These are phyloP conservation scores for Dinocampus coccinellae DNA, from an alignment of 2,888 invertebrate genomes.

Conservation along the genomic window DNA sequence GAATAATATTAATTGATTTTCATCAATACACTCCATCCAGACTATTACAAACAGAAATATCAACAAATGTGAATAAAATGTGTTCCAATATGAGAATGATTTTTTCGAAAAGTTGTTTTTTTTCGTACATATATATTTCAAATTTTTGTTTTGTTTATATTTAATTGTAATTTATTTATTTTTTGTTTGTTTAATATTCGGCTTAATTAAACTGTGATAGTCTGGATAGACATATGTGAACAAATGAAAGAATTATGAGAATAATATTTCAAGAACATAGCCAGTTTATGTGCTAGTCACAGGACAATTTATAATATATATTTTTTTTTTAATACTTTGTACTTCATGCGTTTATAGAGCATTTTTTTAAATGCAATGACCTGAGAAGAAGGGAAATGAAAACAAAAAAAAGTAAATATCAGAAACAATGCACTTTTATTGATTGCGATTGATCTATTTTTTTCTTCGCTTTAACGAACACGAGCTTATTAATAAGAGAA, in stretches of 20 bases:
- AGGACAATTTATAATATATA: slow-evolving; percentile 48
- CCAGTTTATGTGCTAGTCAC: slow-evolving; percentile 55
- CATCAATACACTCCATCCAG: slow-evolving; percentile 5
- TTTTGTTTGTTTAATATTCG: slow-evolving; percentile 38
- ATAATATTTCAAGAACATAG: slow-evolving; percentile 45
- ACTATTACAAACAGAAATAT: slow-evolving; percentile 5
- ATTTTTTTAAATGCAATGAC: neutral
- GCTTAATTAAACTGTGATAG: slow-evolving; percentile 19
- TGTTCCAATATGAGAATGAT: neutral
- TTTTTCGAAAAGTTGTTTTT: neutral
- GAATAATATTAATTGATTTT: slow-evolving; percentile 31
- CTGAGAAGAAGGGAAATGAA: neutral
- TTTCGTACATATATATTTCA: slow-evolving; percentile 3
- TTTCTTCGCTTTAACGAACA: slow-evolving; percentile 2
- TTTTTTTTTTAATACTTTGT: slow-evolving; percentile 38
- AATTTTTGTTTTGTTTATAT: slow-evolving; percentile 34
- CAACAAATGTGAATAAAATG: neutral
- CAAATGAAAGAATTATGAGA: slow-evolving; percentile 26
- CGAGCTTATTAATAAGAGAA: slow-evolving; percentile 34
- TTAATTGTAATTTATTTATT: slow-evolving; percentile 37
- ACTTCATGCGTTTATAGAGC: slow-evolving; percentile 31
- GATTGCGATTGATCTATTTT: neutral
- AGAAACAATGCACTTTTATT: neutral
- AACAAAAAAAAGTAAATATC: slow-evolving; percentile 4
- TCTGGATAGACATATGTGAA: slow-evolving; percentile 9